A percentile compares a stretch with the other conserved stretches of the same genome.
Conservation (phyloP, 2,797 vertebrate genomes). For the Luscinia luscinia region DNA sequence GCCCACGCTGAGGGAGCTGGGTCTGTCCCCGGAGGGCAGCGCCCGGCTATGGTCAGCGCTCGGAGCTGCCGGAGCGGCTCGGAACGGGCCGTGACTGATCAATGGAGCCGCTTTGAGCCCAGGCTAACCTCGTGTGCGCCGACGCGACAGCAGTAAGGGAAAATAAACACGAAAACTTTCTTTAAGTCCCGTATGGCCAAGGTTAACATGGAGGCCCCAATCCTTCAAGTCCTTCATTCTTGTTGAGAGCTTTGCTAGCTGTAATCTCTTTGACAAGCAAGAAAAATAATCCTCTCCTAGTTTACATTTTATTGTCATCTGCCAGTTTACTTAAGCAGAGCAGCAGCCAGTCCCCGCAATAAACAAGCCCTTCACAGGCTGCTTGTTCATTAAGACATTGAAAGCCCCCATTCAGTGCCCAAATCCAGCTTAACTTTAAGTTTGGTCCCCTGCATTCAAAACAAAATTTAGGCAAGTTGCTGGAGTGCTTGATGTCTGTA, state of each 20-base stretch:
- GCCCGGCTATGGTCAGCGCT: fast-evolving
- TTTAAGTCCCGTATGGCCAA: background rate
- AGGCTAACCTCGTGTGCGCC: background rate
- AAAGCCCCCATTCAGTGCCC: background rate
- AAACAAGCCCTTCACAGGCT: constrained; percentile 8
- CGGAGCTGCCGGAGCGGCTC: fast-evolving
- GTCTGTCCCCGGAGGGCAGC: background rate
- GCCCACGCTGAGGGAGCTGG: background rate
- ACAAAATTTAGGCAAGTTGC: background rate
- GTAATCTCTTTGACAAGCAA: background rate
- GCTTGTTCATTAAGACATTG: background rate
- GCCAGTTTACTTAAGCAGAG: background rate
- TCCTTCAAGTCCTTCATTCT: background rate
- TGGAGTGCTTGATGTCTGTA: background rate
- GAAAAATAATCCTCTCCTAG: background rate
- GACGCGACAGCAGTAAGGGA: background rate
- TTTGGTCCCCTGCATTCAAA: background rate
- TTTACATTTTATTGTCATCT: background rate
- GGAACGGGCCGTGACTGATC: fast-evolving
- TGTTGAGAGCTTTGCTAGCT: background rate
- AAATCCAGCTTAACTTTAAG: background rate
- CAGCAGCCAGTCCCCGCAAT: background rate
- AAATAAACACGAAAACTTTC: background rate
- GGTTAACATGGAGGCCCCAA: background rate
- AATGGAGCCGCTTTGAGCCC: fast-evolving